These are phyloP conservation scores for Allobates femoralis DNA, from an alignment of 2,797 vertebrate species.

Conservation along the genomic window DNA sequence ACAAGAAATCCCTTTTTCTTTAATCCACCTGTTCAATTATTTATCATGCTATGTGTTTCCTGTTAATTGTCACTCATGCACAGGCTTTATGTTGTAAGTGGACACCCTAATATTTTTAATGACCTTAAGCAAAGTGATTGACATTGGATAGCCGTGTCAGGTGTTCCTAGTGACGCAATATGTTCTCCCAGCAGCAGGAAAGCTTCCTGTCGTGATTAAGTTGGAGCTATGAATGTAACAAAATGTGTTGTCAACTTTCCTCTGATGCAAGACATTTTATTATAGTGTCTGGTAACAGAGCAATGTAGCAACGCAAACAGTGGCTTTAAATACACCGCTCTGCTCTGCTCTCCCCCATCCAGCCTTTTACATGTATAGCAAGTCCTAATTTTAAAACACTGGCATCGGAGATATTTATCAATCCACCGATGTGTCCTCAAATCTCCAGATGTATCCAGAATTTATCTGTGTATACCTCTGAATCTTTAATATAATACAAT, in stretches of 20 bases:
- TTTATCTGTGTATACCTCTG: background rate
- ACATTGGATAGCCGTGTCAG: slow-evolving; percentile 80
- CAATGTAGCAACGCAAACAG: slow-evolving; percentile 88
- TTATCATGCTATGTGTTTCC: slow-evolving; percentile 79
- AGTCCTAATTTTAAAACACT: slow-evolving; percentile 82
- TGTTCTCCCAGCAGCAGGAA: slow-evolving; percentile 78
- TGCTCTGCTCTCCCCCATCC: slow-evolving; percentile 66
- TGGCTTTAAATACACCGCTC: slow-evolving; percentile 84
- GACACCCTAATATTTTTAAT: slow-evolving; percentile 81
- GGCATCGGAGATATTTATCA: slow-evolving; percentile 65
- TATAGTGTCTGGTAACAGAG: slow-evolving; percentile 88
- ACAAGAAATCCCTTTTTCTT: slow-evolving; percentile 71
- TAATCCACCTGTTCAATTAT: slow-evolving; percentile 85
- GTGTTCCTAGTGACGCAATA: slow-evolving; percentile 82
- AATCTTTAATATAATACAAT: background rate
- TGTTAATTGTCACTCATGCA: slow-evolving; percentile 75
- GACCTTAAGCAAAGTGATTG: slow-evolving; percentile 83
- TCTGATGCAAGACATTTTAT: slow-evolving; percentile 92
- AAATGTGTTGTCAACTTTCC: slow-evolving; percentile 87
- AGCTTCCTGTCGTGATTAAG: slow-evolving; percentile 81
- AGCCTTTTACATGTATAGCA: slow-evolving; percentile 72
- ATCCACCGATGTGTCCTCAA: slow-evolving; percentile 13
- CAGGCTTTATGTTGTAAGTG: slow-evolving; percentile 78
- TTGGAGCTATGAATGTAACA: slow-evolving; percentile 83
- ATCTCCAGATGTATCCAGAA: background rate